A percentile compares a stretch with the other conserved stretches of the same genome.
phyloP scores from a whole-genome alignment of 1,140 invertebrate genomes.

The Protaetia brevitarsis region DNA sequence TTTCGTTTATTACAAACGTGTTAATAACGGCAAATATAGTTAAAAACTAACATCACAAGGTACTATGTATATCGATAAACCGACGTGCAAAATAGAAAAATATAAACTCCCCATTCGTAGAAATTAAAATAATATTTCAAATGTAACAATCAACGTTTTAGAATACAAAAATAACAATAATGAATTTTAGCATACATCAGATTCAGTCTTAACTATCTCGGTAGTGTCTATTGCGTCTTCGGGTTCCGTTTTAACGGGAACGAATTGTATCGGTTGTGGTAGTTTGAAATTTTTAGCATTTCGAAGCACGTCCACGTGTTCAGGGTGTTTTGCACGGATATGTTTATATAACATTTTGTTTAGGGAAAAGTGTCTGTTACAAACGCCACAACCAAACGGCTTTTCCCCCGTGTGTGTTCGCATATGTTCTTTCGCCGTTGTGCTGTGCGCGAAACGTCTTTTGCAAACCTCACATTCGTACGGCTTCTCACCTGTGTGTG shows the following conservation, averaged over 20 bases:
- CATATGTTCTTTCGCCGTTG: slow-evolving; percentile 41
- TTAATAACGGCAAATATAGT: no score
- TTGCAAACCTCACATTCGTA: slow-evolving; percentile 32
- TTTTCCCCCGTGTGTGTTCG: slow-evolving; percentile 55
- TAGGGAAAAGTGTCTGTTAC: slow-evolving; percentile 56
- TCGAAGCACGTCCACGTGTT: slow-evolving; percentile 25
- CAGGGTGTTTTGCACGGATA: slow-evolving; percentile 37
- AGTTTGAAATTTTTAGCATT: background rate
- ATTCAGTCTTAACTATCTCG: background rate
- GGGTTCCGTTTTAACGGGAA: slow-evolving; percentile 1
- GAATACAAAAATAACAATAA: background rate
- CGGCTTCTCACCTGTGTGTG: slow-evolving; percentile 43
- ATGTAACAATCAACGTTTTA: no score
- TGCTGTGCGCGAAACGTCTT: slow-evolving; percentile 34
- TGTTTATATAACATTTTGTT: slow-evolving; percentile 42
- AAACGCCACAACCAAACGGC: slow-evolving; percentile 68
- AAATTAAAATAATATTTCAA: no score
- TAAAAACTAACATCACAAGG: no score
- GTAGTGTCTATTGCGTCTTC: background rate
- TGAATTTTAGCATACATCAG: background rate
- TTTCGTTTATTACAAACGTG: no score
- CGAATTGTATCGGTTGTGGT: background rate
- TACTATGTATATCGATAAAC: no score
- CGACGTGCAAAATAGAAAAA: no score
- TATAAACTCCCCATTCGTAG: no score